Evolutionary conservation across 2,888 invertebrate genomes (phyloP).

Genomic region (Panopea generosa): DNA sequence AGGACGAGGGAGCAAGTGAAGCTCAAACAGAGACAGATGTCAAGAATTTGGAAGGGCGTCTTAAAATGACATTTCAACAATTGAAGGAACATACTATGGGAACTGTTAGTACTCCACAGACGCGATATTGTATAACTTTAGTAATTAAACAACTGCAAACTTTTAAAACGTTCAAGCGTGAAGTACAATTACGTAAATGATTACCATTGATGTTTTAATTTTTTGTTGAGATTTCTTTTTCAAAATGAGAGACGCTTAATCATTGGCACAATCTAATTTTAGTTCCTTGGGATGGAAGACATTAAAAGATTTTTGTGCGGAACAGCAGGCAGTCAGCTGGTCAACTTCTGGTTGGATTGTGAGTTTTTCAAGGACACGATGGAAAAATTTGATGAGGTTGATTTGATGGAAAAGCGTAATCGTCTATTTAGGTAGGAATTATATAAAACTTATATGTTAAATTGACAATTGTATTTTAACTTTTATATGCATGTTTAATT

Average conservation of each 20-base stretch:
- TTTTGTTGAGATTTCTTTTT: no score
- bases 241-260: no score
- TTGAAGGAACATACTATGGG: conserved; percentile 83
- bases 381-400: conserved; percentile 82
- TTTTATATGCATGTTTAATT: neutral
- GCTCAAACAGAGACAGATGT: conserved; percentile 83
- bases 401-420: conserved; percentile 79
- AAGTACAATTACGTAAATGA: no score
- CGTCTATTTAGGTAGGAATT: conserved; percentile 81
- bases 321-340: conserved; percentile 80
- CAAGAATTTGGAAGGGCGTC: conserved; percentile 81
- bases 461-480: no score
- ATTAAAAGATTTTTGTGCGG: conserved; percentile 81
- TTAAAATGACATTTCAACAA: conserved; percentile 83
- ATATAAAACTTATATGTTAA: no score
- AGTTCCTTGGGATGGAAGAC: conserved; percentile 76
- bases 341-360: conserved; percentile 85
- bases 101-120: conserved; percentile 79
- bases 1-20: conserved; percentile 80
- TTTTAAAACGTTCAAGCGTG: no score
- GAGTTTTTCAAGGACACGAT: conserved; percentile 84
- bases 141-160: no score
- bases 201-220: no score
- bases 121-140: no score
- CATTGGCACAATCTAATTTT: neutral